These are phyloP conservation scores for Leptinotarsa rubiginosa DNA, from an alignment of 2,888 invertebrate species.

Conservation along the genomic window DNA sequence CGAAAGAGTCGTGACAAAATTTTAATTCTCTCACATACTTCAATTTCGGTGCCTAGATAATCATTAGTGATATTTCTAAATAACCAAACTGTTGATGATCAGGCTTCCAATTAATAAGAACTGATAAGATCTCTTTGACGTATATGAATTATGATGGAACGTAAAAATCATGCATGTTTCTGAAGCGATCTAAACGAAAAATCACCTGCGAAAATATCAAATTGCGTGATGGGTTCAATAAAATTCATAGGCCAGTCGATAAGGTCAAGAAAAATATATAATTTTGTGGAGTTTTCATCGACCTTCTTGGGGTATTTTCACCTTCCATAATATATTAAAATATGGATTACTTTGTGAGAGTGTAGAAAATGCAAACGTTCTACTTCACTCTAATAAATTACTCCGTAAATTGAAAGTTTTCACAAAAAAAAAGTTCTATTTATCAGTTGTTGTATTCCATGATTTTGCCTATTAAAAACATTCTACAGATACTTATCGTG, in stretches of 20 bases:
- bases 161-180: constrained; percentile 29
- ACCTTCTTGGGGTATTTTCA: constrained; percentile 22
- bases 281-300: background rate
- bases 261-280: too few species aligned
- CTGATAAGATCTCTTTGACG: constrained; percentile 34
- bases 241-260: constrained; percentile 6
- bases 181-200: constrained; percentile 7
- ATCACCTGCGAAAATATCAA: constrained; percentile 24
- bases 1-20: constrained; percentile 16
- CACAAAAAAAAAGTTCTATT: too few species aligned
- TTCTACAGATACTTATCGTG: too few species aligned
- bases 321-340: background rate
- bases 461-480: too few species aligned
- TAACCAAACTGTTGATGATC: constrained; percentile 21
- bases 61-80: constrained; percentile 23
- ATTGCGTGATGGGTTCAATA: constrained; percentile 14
- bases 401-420: too few species aligned
- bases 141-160: constrained; percentile 34
- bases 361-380: too few species aligned
- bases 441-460: too few species aligned
- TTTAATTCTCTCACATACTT: constrained; percentile 16
- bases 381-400: too few species aligned
- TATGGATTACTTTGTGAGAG: background rate
- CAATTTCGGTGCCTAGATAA: constrained; percentile 11
- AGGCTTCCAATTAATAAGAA: constrained; percentile 31